Evolutionary conservation across 2,888 invertebrate genomes (phyloP), one percentile per base, ranked within the genome.

Genomic region (Criorhina ranunculi): DNA sequence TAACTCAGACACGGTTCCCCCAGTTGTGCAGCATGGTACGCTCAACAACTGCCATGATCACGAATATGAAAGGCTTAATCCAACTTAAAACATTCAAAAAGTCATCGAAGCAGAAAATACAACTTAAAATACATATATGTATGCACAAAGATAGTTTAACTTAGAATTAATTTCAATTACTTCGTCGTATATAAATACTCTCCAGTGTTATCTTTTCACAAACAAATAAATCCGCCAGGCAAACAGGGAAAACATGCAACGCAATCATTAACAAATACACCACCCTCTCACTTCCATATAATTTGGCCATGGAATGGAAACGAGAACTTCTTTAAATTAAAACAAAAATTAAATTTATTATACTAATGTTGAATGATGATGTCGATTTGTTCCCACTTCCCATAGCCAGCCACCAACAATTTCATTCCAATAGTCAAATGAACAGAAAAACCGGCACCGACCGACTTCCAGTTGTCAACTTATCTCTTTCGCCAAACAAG

Each of bases 401-500:
- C 1, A 46, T 24, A 3, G 5, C 46, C 12, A 31, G 8, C 4
- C 31, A 6, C 19, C 15, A 19, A 12, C 7, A n/a, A n/a, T n/a
- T n/a, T n/a, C 0, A 37, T 55, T 46, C 55, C 49, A 67, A 8
- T 24, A 17, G 51, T 31, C 60, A 72, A 49, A 40, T 19, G 57
- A 37, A 66, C 60, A 15, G 24, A 19, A 75, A 64, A 19, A 24
- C 19, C 59, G 33, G 57, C 37, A n/a, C 1, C 8, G 8, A 33
- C 11, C 15, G n/a, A 55, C 33, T 78, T 78, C 77, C 77, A 78
- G 69, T 53, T 78, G 77, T 78, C 77, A 77, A 51, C 29, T 59
- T 17, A 49, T 37, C 60, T 15, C 19, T 5, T 42, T 15, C 33
- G 9, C 2, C n/a, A 11, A 6, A 37, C 2, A 35, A 55, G 11